Percentiles rank a stretch among this genome's conserved stretches.
phyloP scores from a whole-genome alignment of 2,888 invertebrate genomes.

The Drosophila recens region DNA sequence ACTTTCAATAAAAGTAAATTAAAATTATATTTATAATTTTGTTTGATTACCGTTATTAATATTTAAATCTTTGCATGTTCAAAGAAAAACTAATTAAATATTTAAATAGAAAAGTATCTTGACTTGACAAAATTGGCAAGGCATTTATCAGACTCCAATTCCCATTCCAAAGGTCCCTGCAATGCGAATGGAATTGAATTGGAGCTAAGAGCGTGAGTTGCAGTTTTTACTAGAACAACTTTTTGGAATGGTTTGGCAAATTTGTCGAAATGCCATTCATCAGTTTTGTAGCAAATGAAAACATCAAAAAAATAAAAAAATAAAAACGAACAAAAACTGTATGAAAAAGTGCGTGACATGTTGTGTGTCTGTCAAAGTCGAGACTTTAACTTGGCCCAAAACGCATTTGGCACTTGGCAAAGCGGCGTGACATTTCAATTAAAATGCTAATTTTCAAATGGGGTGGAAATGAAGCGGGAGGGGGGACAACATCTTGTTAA shows the following conservation, averaged over 20 bases:
- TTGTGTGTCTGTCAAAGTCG: slow-evolving; percentile 31
- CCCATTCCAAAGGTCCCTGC: slow-evolving; percentile 10
- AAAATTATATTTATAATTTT: too few relatives aligned
- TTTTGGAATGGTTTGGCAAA: slow-evolving; percentile 34
- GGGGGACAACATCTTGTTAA: slow-evolving; percentile 61
- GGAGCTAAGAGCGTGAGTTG: slow-evolving; percentile 34
- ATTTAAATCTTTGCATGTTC: too few relatives aligned
- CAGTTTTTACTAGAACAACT: slow-evolving; percentile 45
- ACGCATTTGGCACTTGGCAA: slow-evolving; percentile 70
- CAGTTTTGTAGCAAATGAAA: slow-evolving; percentile 62
- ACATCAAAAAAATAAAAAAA: slow-evolving; percentile 50
- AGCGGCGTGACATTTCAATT: slow-evolving; percentile 81
- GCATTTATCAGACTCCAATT: slow-evolving; percentile 38
- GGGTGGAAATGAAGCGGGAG: slow-evolving; percentile 15
- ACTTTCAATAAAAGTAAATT: too few relatives aligned
- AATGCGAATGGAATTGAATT: slow-evolving; percentile 23
- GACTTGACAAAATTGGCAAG: not conserved
- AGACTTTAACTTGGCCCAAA: slow-evolving; percentile 31
- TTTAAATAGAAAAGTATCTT: too few relatives aligned
- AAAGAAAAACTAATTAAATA: too few relatives aligned
- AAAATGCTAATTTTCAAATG: slow-evolving; percentile 79
- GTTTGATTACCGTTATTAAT: too few relatives aligned
- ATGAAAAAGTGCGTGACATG: slow-evolving; percentile 76
- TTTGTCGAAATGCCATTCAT: slow-evolving; percentile 62
- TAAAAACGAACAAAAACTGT: slow-evolving; percentile 11